Conservation (phyloP, 2,797 vertebrate species). For the Salmo trutta region DNA sequence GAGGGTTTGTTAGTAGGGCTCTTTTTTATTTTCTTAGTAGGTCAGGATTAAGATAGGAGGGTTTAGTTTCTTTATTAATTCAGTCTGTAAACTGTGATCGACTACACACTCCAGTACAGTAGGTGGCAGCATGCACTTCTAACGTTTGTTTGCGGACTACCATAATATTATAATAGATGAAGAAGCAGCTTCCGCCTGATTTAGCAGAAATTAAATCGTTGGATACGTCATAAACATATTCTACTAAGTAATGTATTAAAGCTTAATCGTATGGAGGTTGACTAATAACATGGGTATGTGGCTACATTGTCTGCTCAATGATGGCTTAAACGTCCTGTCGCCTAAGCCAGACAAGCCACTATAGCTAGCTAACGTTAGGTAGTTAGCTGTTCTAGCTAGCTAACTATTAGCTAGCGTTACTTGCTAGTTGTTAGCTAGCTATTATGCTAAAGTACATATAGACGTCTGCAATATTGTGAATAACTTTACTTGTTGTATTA, state of each 20-base stretch:
- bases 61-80: too few species aligned
- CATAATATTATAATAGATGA: not conserved
- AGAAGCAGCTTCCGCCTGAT: not conserved
- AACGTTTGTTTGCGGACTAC: too few species aligned
- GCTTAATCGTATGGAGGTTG: not conserved
- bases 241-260: not conserved
- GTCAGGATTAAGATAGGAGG: too few species aligned
- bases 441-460: not conserved
- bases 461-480: not conserved
- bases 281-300: constrained; percentile 23
- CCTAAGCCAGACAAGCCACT: not conserved
- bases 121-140: too few species aligned
- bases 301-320: not conserved
- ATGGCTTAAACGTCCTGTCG: not conserved
- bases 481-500: not conserved
- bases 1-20: too few species aligned
- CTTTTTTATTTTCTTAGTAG: too few species aligned
- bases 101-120: too few species aligned
- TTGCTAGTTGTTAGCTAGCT: not conserved
- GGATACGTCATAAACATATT: not conserved
- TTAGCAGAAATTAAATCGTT: not conserved
- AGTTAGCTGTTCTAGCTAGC: not conserved
- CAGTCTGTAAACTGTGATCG: too few species aligned
- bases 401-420: not conserved
- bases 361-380: not conserved